These are phyloP conservation scores for Diarsia brunnea DNA, from an alignment of 2,888 invertebrate genomes.

Conservation along the genomic window DNA sequence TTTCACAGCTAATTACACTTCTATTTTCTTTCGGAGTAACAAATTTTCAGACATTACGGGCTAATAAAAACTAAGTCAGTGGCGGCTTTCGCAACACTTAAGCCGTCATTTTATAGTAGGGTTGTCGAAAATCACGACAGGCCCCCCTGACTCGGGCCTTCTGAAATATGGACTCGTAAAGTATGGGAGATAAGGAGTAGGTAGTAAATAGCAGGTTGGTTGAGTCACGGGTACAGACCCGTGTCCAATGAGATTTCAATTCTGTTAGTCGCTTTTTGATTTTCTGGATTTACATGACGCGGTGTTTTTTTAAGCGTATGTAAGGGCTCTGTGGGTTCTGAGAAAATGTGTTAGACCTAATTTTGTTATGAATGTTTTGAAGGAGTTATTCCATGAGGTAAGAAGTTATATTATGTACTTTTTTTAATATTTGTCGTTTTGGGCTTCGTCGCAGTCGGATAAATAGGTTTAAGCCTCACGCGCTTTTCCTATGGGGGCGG, in stretches of 20 bases:
- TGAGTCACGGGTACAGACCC: conserved; percentile 66
- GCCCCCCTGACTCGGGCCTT: conserved; percentile 18
- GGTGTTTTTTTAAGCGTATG: conserved; percentile 19
- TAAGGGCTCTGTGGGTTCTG: not conserved
- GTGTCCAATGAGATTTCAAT: conserved; percentile 76
- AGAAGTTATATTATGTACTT: no score
- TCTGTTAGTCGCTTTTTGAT: conserved; percentile 72
- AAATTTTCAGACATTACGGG: conserved; percentile 54
- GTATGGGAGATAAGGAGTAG: conserved; percentile 70
- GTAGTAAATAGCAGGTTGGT: conserved; percentile 75
- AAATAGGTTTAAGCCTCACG: no score
- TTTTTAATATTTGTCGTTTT: no score
- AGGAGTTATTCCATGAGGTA: not conserved
- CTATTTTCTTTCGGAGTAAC: conserved; percentile 42
- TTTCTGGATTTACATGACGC: conserved; percentile 66
- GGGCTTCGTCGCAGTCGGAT: no score
- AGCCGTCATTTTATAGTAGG: conserved; percentile 57
- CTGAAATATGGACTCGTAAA: conserved; percentile 66
- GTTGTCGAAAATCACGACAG: conserved; percentile 59
- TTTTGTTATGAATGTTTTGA: not conserved
- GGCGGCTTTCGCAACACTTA: conserved; percentile 49
- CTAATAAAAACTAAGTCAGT: conserved; percentile 56
- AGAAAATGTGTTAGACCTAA: not conserved
- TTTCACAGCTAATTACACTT: conserved; percentile 53
- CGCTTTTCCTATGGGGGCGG: no score